These are phyloP conservation scores for Melolontha melolontha DNA, from an alignment of 2,888 invertebrate genomes.

Conservation along the genomic window DNA sequence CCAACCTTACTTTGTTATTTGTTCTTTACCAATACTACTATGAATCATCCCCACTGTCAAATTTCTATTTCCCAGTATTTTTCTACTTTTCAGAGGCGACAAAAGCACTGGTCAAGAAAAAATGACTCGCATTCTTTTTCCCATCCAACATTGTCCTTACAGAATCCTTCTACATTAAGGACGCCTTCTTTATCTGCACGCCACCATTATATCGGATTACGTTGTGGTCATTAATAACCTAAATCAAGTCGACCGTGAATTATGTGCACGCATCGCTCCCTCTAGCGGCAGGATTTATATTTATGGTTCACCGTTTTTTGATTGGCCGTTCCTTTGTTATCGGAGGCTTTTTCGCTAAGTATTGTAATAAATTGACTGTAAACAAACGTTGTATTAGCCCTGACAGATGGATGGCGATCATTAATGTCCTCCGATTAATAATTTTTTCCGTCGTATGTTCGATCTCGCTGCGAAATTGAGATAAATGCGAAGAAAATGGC, in stretches of 20 bases:
- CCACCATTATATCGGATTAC: slow-evolving; percentile 53
- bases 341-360: slow-evolving; percentile 35
- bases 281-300: slow-evolving; percentile 47
- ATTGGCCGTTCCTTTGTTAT: slow-evolving; percentile 39
- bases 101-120: slow-evolving; percentile 27
- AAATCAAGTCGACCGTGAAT: slow-evolving; percentile 48
- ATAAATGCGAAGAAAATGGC: slow-evolving; percentile 39
- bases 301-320: slow-evolving; percentile 47
- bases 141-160: slow-evolving; percentile 42
- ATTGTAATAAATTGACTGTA: slow-evolving; percentile 42
- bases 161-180: slow-evolving; percentile 52
- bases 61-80: neutral
- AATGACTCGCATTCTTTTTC: neutral
- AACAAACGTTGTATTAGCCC: slow-evolving; percentile 39
- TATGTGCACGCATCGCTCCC: slow-evolving; percentile 48
- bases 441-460: slow-evolving; percentile 38
- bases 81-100: neutral
- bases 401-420: slow-evolving; percentile 39
- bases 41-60: too few species aligned
- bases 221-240: slow-evolving; percentile 50
- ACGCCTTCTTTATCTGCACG: slow-evolving; percentile 52
- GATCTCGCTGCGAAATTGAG: slow-evolving; percentile 40
- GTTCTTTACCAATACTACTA: too few species aligned
- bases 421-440: slow-evolving; percentile 40
- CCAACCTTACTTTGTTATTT: too few species aligned